These are phyloP conservation scores for Drosophila trapezifrons DNA, from an alignment of 1,140 invertebrate species.

Conservation along the genomic window DNA sequence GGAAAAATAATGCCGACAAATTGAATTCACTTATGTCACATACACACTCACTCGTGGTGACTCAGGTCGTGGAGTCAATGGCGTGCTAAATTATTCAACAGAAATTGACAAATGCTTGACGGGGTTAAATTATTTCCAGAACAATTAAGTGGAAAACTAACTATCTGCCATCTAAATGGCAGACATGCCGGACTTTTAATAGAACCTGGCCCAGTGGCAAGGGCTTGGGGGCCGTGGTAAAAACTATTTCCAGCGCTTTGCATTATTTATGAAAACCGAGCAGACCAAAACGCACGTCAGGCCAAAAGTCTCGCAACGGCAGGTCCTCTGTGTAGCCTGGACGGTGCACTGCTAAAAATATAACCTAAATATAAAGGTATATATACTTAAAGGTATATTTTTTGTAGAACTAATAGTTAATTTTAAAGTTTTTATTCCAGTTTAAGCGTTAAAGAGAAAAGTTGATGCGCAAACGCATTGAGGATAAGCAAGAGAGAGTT, in stretches of 20 bases:
- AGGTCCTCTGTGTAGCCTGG: background rate
- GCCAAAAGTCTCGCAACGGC: conserved; percentile 25
- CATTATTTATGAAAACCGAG: conserved; percentile 58
- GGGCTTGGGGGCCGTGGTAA: background rate
- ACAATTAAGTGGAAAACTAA: conserved; percentile 53
- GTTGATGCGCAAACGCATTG: conserved; percentile 25
- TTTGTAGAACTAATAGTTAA: no score
- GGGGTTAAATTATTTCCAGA: conserved; percentile 28
- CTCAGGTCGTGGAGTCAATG: conserved; percentile 37
- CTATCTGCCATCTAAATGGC: conserved; percentile 40
- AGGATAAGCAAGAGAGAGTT: background rate
- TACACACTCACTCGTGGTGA: background rate
- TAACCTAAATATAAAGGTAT: no score
- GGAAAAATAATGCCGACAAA: conserved; percentile 28
- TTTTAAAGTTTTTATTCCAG: background rate
- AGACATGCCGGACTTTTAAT: conserved; percentile 39
- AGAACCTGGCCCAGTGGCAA: background rate
- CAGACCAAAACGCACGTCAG: conserved; percentile 5
- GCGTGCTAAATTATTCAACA: conserved; percentile 55
- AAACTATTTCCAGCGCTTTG: conserved; percentile 41
- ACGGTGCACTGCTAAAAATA: background rate
- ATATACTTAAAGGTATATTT: no score
- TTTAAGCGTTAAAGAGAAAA: background rate
- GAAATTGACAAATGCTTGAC: conserved; percentile 25
- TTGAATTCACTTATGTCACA: conserved; percentile 59